phyloP scores from a whole-genome alignment of 2,113 vertebrate species.

The Mungos mungo region DNA sequence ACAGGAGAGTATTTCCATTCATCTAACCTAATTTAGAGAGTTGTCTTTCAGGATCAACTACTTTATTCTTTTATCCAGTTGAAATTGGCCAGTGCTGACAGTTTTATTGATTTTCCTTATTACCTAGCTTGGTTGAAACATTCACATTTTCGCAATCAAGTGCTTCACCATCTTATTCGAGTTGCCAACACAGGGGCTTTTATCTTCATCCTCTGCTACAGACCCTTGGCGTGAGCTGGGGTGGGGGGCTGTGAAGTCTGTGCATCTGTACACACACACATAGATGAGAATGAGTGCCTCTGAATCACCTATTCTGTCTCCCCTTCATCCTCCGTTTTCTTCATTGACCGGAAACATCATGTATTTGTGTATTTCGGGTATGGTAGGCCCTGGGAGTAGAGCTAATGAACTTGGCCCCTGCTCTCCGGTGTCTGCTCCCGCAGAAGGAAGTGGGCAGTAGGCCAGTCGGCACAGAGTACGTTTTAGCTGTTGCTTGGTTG shows the following conservation, averaged over 20 bases:
- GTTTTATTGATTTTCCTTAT: slow-evolving; percentile 77
- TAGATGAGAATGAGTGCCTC: background rate
- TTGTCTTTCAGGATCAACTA: slow-evolving; percentile 62
- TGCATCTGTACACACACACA: background rate
- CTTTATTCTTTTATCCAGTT: slow-evolving; percentile 67
- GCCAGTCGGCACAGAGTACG: background rate
- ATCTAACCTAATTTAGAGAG: slow-evolving; percentile 52
- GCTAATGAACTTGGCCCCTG: background rate
- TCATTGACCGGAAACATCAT: background rate
- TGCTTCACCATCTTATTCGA: slow-evolving; percentile 41
- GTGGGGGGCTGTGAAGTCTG: background rate
- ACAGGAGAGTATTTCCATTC: slow-evolving; percentile 65
- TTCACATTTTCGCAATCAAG: slow-evolving; percentile 72
- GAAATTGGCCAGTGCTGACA: slow-evolving; percentile 70
- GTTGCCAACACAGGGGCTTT: slow-evolving; percentile 34
- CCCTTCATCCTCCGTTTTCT: background rate
- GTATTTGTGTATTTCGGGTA: background rate
- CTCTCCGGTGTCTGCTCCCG: background rate
- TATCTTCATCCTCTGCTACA: background rate
- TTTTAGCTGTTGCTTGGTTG: background rate
- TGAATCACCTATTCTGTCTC: background rate
- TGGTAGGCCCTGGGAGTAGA: background rate
- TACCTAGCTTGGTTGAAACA: slow-evolving; percentile 69
- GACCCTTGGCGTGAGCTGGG: slow-evolving; percentile 1
- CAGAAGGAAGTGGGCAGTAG: background rate